Base-by-base conservation (phyloP, 2,888 invertebrate species). In the Andricus curvator region DNA sequence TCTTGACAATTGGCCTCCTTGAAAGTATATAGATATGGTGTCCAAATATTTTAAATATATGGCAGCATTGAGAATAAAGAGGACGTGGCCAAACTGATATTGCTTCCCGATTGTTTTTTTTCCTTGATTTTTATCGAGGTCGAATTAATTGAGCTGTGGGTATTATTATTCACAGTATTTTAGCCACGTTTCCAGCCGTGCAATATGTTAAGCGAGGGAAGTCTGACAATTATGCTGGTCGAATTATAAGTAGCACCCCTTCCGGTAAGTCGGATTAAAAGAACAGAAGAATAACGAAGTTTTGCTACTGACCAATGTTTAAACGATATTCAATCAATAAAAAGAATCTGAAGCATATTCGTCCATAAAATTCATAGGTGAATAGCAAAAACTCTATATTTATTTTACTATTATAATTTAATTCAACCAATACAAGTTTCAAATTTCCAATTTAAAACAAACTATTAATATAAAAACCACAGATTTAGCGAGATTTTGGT, bases 191-290 rank as follows among this genome's bases (percentile, higher is more conserved):
- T 88, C 74, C 78, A 85, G 83, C 84, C 79, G 81, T 82, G 80
- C 82, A 83, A 77, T 84, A 84, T 82, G 84, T 83, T 84, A 84
- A 85, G 82, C 81, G 51, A 51, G 81, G 79, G 81, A 83, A 82
- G 80, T 82, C 82, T 80, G 85, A 79, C 84, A 80, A 82, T 83
- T 83, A 85, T 84, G 88, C 84, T 79, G 84, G 74, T 84, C 84
- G 89, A 87, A 90, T 90, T 84, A 85, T 84, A 90, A 90, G 88
- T 85, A 88, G 84, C 82, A 78, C 80, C 81, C 85, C 88, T 89
- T 90, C 90, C 90, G 89, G 89, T 86, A 86, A 82, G 44, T 70
- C 29, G 70, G 48, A 83, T 84, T 82, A 81, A 29, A 80, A 78
- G 81, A 81, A 64, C 15, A 29, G 62, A 4, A 62, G 25, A 62